Evolutionary conservation across 2,113 vertebrate genomes (phyloP), one percentile per base, ranked within the genome.

Genomic region (Pampusana beccarii): DNA sequence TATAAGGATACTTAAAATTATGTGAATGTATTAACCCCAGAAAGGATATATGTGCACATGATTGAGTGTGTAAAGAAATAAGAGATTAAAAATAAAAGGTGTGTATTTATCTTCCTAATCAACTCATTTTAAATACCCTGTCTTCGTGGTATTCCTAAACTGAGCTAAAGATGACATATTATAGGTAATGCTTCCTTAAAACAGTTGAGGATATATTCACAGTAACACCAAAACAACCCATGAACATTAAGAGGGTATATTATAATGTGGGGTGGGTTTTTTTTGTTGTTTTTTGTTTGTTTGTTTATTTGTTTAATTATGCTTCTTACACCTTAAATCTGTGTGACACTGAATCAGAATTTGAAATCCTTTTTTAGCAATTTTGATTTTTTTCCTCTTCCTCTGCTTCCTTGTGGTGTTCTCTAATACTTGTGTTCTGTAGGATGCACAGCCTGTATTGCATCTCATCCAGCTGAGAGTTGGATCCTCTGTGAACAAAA

Each of bases 401-500:
- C 20, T 72, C 33, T 75, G 13, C 31, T 73, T 70, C 53, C 77
- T 84, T 65, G 13, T 82, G 33, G 15, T 50, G 13, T 88, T 94
- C 95, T 85, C 38, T 85, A 57, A 61, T 60, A 85, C 29, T 88
- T 90, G 31, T 82, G 33, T 89, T 81, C 28, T 80, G 58, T 88
- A 66, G 73, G 21, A 86, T 61, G 7, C 26, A 67, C 6, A 93
- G 34, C 54, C 62, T 56, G n/a, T 93, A 57, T 69, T 88, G 57
- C 66, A 56, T 80, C 64, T 94, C 34, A 13, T 87, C 56, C 78
- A 96, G 56, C 50, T 90, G 51, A 36, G 65, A 8, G 14, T 33
- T 96, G 88, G 14, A 79, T 84, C 50, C 84, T 81, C 79, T 54
- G n/a, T 6, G 53, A 93, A 93, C 53, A 93, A 66, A 64, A 78